Conservation (phyloP, 2,113 vertebrate species). For the Ranitomeya imitator region DNA sequence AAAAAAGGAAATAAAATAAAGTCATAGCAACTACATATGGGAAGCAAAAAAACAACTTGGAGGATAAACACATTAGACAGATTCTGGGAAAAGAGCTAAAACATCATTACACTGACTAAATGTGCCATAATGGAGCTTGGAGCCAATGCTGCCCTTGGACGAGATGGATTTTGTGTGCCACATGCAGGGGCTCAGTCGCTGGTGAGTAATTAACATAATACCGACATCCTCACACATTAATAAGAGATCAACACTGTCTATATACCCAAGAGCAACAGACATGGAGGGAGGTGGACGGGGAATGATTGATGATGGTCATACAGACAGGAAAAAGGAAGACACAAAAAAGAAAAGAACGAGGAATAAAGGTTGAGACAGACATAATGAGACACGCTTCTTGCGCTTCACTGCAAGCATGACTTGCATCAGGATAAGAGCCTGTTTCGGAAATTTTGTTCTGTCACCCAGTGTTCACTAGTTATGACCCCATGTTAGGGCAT, state of each 20-base stretch:
- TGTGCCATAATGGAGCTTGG: not conserved
- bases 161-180: constrained; percentile 30
- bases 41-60: not conserved
- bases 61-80: not conserved
- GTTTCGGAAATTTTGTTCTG: constrained; percentile 9
- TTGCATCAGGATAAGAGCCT: not conserved
- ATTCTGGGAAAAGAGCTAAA: not conserved
- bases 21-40: not conserved
- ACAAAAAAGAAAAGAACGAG: not conserved
- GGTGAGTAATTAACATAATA: constrained; percentile 49
- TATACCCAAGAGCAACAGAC: constrained; percentile 28
- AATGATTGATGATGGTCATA: constrained; percentile 18
- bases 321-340: not conserved
- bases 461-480: constrained; percentile 19
- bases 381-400: not conserved
- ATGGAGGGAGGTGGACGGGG: not conserved
- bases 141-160: constrained; percentile 6
- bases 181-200: constrained; percentile 24
- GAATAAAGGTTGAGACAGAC: not conserved
- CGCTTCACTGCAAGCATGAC: not conserved
- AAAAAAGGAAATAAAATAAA: not conserved
- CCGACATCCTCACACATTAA: constrained; percentile 42
- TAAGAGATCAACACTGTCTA: constrained; percentile 29
- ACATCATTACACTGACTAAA: constrained; percentile 10
- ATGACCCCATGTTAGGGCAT: constrained; percentile 34